Evolutionary conservation across 2,113 vertebrate species (phyloP).

Genomic region (Pelobates fuscus): DNA sequence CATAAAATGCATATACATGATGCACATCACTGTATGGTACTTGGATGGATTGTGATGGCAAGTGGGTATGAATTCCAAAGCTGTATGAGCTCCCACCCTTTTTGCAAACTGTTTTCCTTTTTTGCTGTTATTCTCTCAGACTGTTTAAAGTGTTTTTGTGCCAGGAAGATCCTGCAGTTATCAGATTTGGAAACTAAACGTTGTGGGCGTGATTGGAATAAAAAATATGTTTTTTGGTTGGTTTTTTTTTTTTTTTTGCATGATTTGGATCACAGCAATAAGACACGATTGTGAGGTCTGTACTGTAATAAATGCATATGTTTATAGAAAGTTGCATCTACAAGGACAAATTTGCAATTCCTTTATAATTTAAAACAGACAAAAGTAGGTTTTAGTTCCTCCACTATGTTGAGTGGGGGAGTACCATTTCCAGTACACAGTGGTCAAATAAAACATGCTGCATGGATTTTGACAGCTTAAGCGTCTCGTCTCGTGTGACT

Average conservation of each 20-base stretch:
- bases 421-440: background rate
- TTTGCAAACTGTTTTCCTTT: background rate
- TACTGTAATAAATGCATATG: constrained; percentile 13
- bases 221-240: constrained; percentile 19
- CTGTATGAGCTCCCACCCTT: background rate
- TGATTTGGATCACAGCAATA: background rate
- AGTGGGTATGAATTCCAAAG: background rate
- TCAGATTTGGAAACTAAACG: constrained; percentile 44
- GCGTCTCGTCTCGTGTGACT: background rate
- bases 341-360: constrained; percentile 28
- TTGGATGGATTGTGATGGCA: background rate
- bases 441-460: background rate
- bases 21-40: background rate
- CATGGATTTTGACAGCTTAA: constrained; percentile 10
- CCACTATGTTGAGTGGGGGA: background rate
- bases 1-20: background rate
- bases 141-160: constrained; percentile 8
- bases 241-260: background rate
- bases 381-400: constrained; percentile 29
- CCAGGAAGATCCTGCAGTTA: constrained; percentile 42
- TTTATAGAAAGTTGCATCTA: constrained; percentile 34
- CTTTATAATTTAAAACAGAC: constrained; percentile 46
- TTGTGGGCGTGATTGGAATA: constrained; percentile 28
- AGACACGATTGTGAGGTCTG: constrained; percentile 13
- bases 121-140: constrained; percentile 17